Percentiles rank a stretch among this genome's conserved stretches.
phyloP scores from a whole-genome alignment of 2,113 vertebrate species.

The Pavo muticus region DNA sequence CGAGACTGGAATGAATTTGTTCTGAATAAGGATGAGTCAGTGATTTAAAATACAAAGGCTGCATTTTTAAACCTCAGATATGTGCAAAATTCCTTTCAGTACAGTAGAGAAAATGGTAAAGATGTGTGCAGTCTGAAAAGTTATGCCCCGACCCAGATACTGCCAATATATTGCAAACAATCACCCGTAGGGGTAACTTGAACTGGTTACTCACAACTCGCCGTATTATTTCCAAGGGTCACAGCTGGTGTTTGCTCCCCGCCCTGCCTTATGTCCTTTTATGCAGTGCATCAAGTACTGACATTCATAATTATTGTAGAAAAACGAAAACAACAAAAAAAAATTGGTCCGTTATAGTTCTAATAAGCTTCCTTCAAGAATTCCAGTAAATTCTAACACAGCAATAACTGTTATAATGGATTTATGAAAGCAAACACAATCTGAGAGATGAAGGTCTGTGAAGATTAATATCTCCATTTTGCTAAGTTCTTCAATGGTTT shows the following conservation, averaged over 20 bases:
- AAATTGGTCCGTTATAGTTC: not conserved
- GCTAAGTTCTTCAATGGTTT: conserved; percentile 1
- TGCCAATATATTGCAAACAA: not conserved
- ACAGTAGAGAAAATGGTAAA: conserved; percentile 32
- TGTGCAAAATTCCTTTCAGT: conserved; percentile 69
- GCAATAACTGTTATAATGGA: not conserved
- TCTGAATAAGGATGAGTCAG: conserved; percentile 3
- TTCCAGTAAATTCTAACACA: conserved; percentile 35
- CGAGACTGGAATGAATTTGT: not conserved
- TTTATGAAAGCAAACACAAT: not conserved
- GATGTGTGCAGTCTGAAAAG: not conserved
- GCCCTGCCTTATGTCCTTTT: not conserved
- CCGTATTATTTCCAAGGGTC: not conserved
- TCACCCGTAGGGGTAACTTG: not conserved
- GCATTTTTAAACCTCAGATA: conserved; percentile 44
- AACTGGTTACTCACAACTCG: not conserved
- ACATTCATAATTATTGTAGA: conserved; percentile 20
- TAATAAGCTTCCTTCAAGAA: conserved; percentile 23
- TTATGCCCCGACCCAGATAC: not conserved
- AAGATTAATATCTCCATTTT: not conserved
- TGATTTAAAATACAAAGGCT: conserved; percentile 28
- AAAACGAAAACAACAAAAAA: not conserved
- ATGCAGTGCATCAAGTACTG: conserved; percentile 56
- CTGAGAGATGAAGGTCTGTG: not conserved
- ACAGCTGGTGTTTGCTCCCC: conserved; percentile 28